Conservation (phyloP, 2,888 invertebrate species). For the Caenorhabditis sinica region DNA sequence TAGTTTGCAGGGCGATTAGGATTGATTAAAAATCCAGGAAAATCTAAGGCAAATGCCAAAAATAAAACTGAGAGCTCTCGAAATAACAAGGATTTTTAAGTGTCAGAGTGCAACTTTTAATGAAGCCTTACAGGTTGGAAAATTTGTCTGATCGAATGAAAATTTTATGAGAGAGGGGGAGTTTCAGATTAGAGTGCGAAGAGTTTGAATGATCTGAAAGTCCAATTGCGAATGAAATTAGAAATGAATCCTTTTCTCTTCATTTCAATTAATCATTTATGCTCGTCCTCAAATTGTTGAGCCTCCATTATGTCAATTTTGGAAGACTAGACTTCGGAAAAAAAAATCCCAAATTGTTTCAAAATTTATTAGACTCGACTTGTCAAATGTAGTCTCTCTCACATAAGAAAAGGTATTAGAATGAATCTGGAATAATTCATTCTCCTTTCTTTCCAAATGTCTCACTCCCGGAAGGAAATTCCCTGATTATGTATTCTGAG, state of each 20-base stretch:
- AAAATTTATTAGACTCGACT: too few relatives aligned
- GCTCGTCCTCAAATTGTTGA: too few relatives aligned
- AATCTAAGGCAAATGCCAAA: neutral
- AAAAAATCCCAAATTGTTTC: too few relatives aligned
- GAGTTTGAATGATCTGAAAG: conserved; percentile 1
- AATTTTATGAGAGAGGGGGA: neutral
- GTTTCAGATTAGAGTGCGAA: neutral
- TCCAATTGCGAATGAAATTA: too few relatives aligned
- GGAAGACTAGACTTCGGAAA: too few relatives aligned
- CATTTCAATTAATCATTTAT: too few relatives aligned
- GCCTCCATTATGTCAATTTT: too few relatives aligned
- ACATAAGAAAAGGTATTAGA: too few relatives aligned
- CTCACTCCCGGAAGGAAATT: neutral
- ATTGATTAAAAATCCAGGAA: neutral
- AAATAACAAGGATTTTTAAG: too few relatives aligned
- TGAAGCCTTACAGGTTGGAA: neutral
- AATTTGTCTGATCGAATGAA: neutral
- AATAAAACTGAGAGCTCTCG: neutral
- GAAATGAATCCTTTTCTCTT: too few relatives aligned
- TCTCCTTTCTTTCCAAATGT: neutral
- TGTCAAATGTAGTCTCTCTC: too few relatives aligned
- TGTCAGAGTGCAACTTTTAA: neutral
- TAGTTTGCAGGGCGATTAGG: neutral
- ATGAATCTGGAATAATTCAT: neutral
- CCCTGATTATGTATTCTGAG: neutral